These are phyloP conservation scores for Spilogale gracilis DNA, from an alignment of 2,113 vertebrate species.

Conservation along the genomic window DNA sequence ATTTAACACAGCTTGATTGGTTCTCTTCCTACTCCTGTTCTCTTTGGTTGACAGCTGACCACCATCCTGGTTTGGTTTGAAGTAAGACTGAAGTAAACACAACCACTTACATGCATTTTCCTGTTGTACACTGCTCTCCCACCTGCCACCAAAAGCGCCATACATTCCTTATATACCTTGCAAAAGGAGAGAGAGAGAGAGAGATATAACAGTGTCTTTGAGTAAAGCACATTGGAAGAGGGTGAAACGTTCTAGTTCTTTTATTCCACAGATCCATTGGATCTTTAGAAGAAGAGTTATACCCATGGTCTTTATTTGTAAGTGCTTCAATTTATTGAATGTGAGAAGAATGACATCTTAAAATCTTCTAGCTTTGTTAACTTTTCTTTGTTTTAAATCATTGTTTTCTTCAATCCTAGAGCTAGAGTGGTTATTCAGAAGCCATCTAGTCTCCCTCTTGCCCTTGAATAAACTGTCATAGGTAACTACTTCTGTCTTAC, in stretches of 20 bases:
- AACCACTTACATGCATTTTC: background rate
- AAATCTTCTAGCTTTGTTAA: constrained; percentile 34
- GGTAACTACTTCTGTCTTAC: background rate
- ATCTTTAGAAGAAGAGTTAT: constrained; percentile 24
- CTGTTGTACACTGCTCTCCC: background rate
- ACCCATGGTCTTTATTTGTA: constrained; percentile 52
- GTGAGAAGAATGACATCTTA: constrained; percentile 13
- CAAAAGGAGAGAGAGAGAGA: background rate
- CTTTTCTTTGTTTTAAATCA: constrained; percentile 58
- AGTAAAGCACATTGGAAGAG: background rate
- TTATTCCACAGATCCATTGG: background rate
- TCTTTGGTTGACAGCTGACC: constrained; percentile 64
- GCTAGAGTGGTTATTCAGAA: constrained; percentile 11
- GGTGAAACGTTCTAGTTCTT: background rate
- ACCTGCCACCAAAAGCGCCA: background rate
- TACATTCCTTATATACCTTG: background rate
- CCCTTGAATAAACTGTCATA: constrained; percentile 1
- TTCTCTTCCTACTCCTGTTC: constrained; percentile 64
- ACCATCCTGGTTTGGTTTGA: constrained; percentile 52
- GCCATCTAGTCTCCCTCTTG: background rate
- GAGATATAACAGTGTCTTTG: background rate
- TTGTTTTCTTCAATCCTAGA: constrained; percentile 48
- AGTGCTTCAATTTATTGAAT: constrained; percentile 53
- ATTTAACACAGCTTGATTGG: constrained; percentile 65
- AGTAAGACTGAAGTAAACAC: constrained; percentile 46